Conservation (phyloP, 2,888 invertebrate genomes). For the Lithophane socia region DNA sequence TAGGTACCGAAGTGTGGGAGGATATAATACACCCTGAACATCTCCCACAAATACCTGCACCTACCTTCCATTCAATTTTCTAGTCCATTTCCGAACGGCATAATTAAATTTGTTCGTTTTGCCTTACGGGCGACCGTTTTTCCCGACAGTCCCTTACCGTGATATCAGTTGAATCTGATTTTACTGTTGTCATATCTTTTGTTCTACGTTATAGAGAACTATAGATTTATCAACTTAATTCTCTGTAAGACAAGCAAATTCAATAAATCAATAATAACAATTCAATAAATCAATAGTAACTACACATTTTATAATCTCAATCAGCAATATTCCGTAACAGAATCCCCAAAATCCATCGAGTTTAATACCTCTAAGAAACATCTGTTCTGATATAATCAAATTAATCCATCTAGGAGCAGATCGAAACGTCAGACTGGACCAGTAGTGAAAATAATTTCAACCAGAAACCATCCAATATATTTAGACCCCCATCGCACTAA, state of each 20-base stretch:
- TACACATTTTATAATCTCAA: not conserved
- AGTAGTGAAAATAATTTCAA: slow-evolving; percentile 88
- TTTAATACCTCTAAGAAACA: slow-evolving; percentile 76
- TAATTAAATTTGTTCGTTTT: slow-evolving; percentile 86
- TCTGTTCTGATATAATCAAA: slow-evolving; percentile 88
- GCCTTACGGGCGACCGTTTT: slow-evolving; percentile 63
- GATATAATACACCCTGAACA: slow-evolving; percentile 51
- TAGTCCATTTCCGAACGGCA: slow-evolving; percentile 85
- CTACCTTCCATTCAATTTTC: slow-evolving; percentile 83
- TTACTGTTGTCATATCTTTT: slow-evolving; percentile 39
- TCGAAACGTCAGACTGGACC: slow-evolving; percentile 88
- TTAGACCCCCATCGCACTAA: slow-evolving; percentile 64
- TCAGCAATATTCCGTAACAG: slow-evolving; percentile 24
- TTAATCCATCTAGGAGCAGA: slow-evolving; percentile 90
- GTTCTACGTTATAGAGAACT: slow-evolving; percentile 24
- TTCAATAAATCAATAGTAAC: not conserved
- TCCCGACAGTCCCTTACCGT: slow-evolving; percentile 38
- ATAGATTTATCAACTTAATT: not conserved
- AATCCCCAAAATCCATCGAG: slow-evolving; percentile 25
- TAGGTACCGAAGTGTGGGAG: slow-evolving; percentile 1
- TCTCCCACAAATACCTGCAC: slow-evolving; percentile 73
- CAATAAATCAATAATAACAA: not conserved
- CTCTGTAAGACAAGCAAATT: not conserved
- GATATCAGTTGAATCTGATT: slow-evolving; percentile 53
- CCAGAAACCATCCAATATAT: slow-evolving; percentile 68